These are phyloP conservation scores for Distichodus sexfasciatus DNA, from an alignment of 2,797 vertebrate genomes.

Conservation along the genomic window DNA sequence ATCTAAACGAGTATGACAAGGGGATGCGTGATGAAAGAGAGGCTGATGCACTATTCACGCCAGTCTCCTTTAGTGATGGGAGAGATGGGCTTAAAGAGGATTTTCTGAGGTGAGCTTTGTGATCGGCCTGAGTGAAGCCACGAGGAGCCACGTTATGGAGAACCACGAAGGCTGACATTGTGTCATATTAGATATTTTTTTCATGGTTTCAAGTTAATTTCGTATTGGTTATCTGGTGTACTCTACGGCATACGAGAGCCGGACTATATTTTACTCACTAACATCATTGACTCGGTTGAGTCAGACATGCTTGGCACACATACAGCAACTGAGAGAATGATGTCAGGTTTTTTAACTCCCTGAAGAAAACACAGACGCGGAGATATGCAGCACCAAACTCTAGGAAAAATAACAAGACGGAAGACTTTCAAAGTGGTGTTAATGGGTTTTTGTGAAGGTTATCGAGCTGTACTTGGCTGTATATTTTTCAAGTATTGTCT, in stretches of 20 bases:
- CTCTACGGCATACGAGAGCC: constrained; percentile 16
- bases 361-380: background rate
- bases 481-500: no score
- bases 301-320: constrained; percentile 21
- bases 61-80: constrained; percentile 13
- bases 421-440: background rate
- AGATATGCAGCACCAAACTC: background rate
- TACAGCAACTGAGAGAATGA: constrained; percentile 23
- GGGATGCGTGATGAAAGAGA: constrained; percentile 23
- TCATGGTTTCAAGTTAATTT: constrained; percentile 16
- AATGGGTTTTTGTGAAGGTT: background rate
- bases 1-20: constrained; percentile 17
- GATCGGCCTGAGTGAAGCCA: background rate
- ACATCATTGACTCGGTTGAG: constrained; percentile 12
- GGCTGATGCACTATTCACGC: constrained; percentile 6
- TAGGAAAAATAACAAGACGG: background rate
- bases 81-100: no score
- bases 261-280: constrained; percentile 19
- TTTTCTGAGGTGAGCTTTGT: constrained; percentile 8
- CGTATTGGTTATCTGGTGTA: constrained; percentile 20
- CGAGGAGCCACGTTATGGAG: background rate
- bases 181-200: background rate
- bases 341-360: constrained; percentile 16
- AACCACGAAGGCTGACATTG: background rate
- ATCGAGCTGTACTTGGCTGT: no score